Base-by-base conservation (phyloP, 2,888 invertebrate genomes). In the Amphipyra tragopoginis region DNA sequence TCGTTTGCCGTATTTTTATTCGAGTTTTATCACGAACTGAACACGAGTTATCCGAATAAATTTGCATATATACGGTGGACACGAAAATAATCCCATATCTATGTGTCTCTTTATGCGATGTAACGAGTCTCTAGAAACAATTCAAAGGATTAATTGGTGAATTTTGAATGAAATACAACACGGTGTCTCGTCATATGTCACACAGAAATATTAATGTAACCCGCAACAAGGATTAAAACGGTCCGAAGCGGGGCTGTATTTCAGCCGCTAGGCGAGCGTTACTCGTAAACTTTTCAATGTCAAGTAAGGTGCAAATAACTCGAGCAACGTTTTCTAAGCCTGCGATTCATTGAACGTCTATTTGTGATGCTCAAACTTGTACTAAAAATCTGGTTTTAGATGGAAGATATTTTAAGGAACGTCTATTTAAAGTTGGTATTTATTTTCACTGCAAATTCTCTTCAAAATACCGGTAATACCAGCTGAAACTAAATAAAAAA, bases 131-230 rank as follows among this genome's bases (percentile, higher is more conserved):
- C 48, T 63, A 55, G 59, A 64, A 65, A 71, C 67, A 57, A 71
- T 73, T 63, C 54, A 65, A 55, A 58, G 42, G 53, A 63, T 79
- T 48, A 77, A 69, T 64, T 70, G 44, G 50, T 66, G 60, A 78
- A 80, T 81, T 76, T 71, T 77, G 52, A 70, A 78, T 71, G 63
- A 67, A 74, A 69, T 66, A 70, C 63, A 60, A 55, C 65, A 44
- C 34, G 13, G 40, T 68, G 48, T 68, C 72, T 72, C 68, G 61
- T 79, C 75, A 72, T 65, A 71, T 71, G 77, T 75, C 77, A 81
- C 62, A 64, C 62, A 73, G 77, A 79, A 82, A 83, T 83, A 85
- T 85, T 79, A 84, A 83, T 81, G 79, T 69, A 71, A 63, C 57
- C 79, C 80, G 57, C 79, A 79, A 77, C 74, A 72, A 75, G 78